Evolutionary conservation across 2,797 vertebrate genomes (phyloP).

Genomic region (Poecilia gillii): DNA sequence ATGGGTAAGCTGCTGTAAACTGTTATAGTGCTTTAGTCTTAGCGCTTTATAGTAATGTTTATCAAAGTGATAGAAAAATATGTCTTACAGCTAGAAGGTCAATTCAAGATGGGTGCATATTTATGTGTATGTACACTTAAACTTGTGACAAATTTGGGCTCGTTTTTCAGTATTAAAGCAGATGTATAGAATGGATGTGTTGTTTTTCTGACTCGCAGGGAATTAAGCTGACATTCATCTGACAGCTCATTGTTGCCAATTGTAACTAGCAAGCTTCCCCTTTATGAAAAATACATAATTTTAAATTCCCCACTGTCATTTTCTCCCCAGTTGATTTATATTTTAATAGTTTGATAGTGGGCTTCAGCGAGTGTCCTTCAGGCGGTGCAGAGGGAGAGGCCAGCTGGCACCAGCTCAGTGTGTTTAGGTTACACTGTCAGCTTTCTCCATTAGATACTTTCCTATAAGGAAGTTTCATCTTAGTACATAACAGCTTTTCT

Average conservation of each 20-base stretch:
- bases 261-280: neutral
- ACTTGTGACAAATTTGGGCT: neutral
- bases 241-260: constrained; percentile 5
- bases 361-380: constrained; percentile 61
- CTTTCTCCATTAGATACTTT: constrained; percentile 40
- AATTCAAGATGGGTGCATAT: neutral
- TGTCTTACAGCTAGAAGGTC: neutral
- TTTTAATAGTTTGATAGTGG: constrained; percentile 38
- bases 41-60: neutral
- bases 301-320: constrained; percentile 35
- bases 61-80: neutral
- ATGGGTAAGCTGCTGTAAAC: neutral
- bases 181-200: neutral
- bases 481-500: constrained; percentile 46
- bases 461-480: constrained; percentile 60
- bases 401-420: constrained; percentile 68
- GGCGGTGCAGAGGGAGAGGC: constrained; percentile 55
- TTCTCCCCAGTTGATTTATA: constrained; percentile 3
- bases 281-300: constrained; percentile 46
- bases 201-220: neutral
- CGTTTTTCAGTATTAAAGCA: neutral
- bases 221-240: neutral
- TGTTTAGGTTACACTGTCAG: constrained; percentile 63
- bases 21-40: neutral
- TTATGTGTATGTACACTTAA: neutral